A percentile compares a stretch with the other conserved stretches of the same genome.
These are phyloP conservation scores for Halcyon senegalensis DNA, from an alignment of 2,113 vertebrate genomes.

Conservation along the genomic window DNA sequence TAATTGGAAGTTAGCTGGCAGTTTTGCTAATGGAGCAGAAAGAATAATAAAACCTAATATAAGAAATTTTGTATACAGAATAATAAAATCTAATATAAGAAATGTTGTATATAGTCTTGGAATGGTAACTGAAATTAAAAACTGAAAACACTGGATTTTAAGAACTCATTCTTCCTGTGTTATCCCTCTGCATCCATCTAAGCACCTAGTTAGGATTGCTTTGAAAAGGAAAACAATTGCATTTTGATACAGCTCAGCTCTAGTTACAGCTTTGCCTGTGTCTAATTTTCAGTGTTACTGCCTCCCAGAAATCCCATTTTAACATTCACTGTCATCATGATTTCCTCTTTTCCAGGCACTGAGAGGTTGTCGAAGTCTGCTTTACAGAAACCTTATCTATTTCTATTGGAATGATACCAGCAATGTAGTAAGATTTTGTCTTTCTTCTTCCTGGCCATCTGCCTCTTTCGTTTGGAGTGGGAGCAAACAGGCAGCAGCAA, in stretches of 20 bases:
- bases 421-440: not conserved
- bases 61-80: not conserved
- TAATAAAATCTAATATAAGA: not conserved
- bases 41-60: not conserved
- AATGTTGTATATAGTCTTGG: not conserved
- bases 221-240: not conserved
- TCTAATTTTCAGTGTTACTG: not conserved
- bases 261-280: not conserved
- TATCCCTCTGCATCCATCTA: not conserved
- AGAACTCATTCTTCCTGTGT: not conserved
- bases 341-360: not conserved
- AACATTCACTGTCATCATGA: not conserved
- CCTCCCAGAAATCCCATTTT: not conserved
- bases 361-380: not conserved
- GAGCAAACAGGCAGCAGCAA: not conserved
- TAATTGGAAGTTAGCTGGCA: not conserved
- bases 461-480: not conserved
- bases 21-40: not conserved
- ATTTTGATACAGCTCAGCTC: not conserved
- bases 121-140: not conserved
- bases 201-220: not conserved
- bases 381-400: not conserved
- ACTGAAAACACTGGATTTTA: not conserved
- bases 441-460: constrained; percentile 25
- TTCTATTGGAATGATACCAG: not conserved